Percentiles rank a stretch among this genome's conserved stretches.
phyloP scores from a whole-genome alignment of 1,140 invertebrate genomes.

The Adoxophyes honmai region DNA sequence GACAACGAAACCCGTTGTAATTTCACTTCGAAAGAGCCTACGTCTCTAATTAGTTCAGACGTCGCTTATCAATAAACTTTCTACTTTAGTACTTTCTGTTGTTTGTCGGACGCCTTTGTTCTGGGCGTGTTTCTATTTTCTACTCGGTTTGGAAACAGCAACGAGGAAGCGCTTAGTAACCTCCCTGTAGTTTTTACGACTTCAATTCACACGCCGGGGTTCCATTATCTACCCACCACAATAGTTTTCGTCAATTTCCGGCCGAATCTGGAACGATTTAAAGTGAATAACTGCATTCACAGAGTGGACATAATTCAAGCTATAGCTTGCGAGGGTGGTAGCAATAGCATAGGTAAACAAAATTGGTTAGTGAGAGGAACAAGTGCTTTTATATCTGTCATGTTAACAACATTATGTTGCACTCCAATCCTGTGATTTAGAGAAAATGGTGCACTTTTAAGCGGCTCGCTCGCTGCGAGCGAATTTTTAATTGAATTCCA shows the following conservation, averaged over 20 bases:
- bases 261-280: conserved; percentile 34
- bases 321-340: too few relatives aligned
- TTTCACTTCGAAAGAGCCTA: not conserved
- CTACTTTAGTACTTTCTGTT: not conserved
- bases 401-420: too few relatives aligned
- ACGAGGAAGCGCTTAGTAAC: not conserved
- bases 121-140: too few relatives aligned
- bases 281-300: conserved; percentile 16
- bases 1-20: not conserved
- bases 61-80: conserved; percentile 11
- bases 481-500: conserved; percentile 8
- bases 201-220: conserved; percentile 25
- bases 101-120: conserved; percentile 3
- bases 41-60: conserved; percentile 6
- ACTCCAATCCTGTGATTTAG: too few relatives aligned
- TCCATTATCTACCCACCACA: conserved; percentile 32
- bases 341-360: too few relatives aligned
- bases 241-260: conserved; percentile 39
- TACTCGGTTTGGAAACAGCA: not conserved
- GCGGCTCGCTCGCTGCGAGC: not conserved
- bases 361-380: too few relatives aligned
- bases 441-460: not conserved
- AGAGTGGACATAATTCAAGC: too few relatives aligned
- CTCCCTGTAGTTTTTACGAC: not conserved
- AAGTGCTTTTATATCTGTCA: too few relatives aligned